Base-by-base conservation (phyloP, 2,888 invertebrate species). In the Urechis unicinctus region DNA sequence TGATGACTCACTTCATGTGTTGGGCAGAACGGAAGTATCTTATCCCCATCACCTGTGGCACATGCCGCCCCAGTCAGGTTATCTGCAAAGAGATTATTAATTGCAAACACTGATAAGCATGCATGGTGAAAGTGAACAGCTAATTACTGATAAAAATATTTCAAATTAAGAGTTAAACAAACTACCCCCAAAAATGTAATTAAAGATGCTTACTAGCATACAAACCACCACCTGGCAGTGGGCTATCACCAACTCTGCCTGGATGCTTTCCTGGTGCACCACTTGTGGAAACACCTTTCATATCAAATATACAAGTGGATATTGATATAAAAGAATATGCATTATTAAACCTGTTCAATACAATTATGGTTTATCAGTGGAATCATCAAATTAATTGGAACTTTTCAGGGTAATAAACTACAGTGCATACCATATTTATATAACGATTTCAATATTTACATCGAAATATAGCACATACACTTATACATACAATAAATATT, bases 211-310 rank as follows among this genome's bases (percentile, higher is more conserved):
- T 50, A 68, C 68, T 66, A 48, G 67, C 66, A 59, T 67, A 69
- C 2, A 69, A 55, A 5, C 69, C 69, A 47, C 59, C 57, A 17
- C 69, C 69, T 41, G 68, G 68, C 25, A 69, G 54, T 26, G 69
- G 67, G 54, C 68, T 68, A 58, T 69, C 69, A 1, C 69, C 69
- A 31, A 68, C 68, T 48, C 69, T 53, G 26, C 69, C 69, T 9
- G 64, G 61, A 42, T 57, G 56, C 58, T 69, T 69, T 31, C 52
- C 36, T 22, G 60, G 53, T 53, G 56, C 57, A 5, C 69, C 69
- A 52, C 65, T 66, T 0, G 66, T 67, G 5, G 63, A 58, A 21
- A 68, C 68, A 24, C 67, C 68, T 68, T 46, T 4, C n/a, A n/a
- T n/a, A n/a, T n/a, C n/a, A n/a, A n/a, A n/a, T 26, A 13, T n/a